Percentiles rank a stretch among this genome's conserved stretches.
Evolutionary conservation across 2,888 invertebrate species (phyloP).

Genomic region (Microctonus aethiopoides): DNA sequence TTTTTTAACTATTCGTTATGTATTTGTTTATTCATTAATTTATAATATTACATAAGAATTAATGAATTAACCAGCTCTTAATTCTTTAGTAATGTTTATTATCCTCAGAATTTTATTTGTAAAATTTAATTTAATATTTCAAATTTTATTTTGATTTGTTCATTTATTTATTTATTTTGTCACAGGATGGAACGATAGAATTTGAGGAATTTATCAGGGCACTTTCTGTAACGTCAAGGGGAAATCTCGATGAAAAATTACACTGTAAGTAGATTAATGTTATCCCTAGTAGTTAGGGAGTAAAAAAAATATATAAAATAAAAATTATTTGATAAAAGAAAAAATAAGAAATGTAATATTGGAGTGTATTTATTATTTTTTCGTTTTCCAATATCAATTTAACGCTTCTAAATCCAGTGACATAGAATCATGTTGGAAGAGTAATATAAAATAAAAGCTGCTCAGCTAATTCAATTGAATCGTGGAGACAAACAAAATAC

Average conservation of each 20-base stretch:
- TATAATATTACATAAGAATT: too few species aligned
- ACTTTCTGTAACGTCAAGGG: constrained; percentile 97
- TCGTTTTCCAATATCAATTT: constrained; percentile 18
- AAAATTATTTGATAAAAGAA: not conserved
- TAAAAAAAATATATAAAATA: not conserved
- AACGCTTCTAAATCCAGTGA: not conserved
- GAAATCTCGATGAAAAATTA: constrained; percentile 97
- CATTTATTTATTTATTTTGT: constrained; percentile 21
- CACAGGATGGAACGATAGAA: constrained; percentile 97
- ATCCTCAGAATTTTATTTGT: not conserved
- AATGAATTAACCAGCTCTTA: too few species aligned
- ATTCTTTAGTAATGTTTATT: not conserved
- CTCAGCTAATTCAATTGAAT: not conserved
- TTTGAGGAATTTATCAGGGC: constrained; percentile 99
- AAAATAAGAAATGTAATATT: not conserved
- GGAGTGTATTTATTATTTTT: not conserved
- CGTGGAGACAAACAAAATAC: not conserved
- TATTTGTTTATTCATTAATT: not conserved
- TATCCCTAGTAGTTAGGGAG: not conserved
- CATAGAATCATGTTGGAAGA: not conserved
- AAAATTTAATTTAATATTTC: not conserved
- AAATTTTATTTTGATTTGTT: not conserved
- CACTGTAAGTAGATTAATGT: constrained; percentile 83
- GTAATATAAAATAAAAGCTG: not conserved
- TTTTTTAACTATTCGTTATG: constrained; percentile 1